A percentile compares a stretch with the other conserved stretches of the same genome.
phyloP scores from a whole-genome alignment of 64 coral and sea anemone species.

The Pachyseris speciosa region DNA sequence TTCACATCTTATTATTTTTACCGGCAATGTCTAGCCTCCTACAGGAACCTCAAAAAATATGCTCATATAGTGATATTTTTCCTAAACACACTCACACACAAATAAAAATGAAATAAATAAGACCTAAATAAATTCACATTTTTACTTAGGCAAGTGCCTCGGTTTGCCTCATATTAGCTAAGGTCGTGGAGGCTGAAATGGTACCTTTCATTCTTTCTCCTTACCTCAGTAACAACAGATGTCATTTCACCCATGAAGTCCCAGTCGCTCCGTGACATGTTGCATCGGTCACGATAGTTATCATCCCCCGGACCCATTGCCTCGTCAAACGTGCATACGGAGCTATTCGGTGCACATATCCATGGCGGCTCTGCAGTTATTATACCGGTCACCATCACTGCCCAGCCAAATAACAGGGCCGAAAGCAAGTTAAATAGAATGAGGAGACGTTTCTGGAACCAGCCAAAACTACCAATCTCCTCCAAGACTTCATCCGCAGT shows the following conservation, averaged over 20 bases:
- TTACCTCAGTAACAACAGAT: conserved; percentile 53
- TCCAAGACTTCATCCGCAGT: conserved; percentile 65
- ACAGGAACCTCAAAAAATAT: too few species aligned
- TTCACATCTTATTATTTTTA: too few species aligned
- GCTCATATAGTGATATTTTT: too few species aligned
- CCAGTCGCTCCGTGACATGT: conserved; percentile 68
- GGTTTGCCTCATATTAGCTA: too few species aligned
- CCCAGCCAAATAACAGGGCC: not conserved
- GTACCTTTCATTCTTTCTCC: not conserved
- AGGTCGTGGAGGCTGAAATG: not conserved
- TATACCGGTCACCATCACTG: conserved; percentile 43
- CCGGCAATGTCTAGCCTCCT: too few species aligned
- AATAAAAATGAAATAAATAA: too few species aligned
- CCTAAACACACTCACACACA: too few species aligned
- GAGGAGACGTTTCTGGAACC: conserved; percentile 46
- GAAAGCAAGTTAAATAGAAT: conserved; percentile 18
- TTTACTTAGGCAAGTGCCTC: too few species aligned
- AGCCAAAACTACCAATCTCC: conserved; percentile 70
- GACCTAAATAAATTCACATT: too few species aligned
- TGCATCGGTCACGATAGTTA: conserved; percentile 61
- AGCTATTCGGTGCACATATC: conserved; percentile 51
- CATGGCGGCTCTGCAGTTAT: conserved; percentile 42
- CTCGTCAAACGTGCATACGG: conserved; percentile 11
- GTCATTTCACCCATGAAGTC: conserved; percentile 57
- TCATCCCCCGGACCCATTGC: not conserved